phyloP scores from a whole-genome alignment of 2,797 vertebrate species.

The Gobio occitaniae region DNA sequence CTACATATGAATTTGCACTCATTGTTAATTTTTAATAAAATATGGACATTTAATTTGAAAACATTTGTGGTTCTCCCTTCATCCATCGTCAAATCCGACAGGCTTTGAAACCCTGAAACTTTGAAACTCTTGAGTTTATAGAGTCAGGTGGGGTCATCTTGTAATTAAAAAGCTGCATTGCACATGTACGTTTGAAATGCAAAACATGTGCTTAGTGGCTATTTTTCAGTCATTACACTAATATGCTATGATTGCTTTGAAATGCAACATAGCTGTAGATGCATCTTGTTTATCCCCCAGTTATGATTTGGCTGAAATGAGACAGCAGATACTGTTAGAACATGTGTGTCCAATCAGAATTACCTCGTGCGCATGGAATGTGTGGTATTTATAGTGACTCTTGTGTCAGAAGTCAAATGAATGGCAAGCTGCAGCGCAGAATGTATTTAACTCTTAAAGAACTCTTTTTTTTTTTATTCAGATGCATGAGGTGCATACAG shows the following conservation, averaged over 20 bases:
- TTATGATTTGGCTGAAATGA: constrained; percentile 56
- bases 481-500: background rate
- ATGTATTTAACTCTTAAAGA: constrained; percentile 38
- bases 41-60: constrained; percentile 34
- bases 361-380: constrained; percentile 55
- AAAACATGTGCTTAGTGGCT: constrained; percentile 61
- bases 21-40: constrained; percentile 24
- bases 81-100: constrained; percentile 45
- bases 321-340: constrained; percentile 55
- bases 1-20: background rate
- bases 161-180: constrained; percentile 61
- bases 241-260: constrained; percentile 61
- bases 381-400: constrained; percentile 61
- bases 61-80: constrained; percentile 47
- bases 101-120: constrained; percentile 54
- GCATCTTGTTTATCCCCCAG: constrained; percentile 59
- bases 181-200: constrained; percentile 56
- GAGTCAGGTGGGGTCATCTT: constrained; percentile 62
- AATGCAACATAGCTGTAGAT: constrained; percentile 57
- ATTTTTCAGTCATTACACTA: constrained; percentile 61
- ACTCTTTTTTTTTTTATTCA: background rate
- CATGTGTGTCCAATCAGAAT: constrained; percentile 62
- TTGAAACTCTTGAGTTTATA: constrained; percentile 51
- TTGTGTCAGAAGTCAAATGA: constrained; percentile 58
- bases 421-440: constrained; percentile 33